phyloP scores from a whole-genome alignment of 2,888 invertebrate genomes.

The Pristionchus japonicus region DNA sequence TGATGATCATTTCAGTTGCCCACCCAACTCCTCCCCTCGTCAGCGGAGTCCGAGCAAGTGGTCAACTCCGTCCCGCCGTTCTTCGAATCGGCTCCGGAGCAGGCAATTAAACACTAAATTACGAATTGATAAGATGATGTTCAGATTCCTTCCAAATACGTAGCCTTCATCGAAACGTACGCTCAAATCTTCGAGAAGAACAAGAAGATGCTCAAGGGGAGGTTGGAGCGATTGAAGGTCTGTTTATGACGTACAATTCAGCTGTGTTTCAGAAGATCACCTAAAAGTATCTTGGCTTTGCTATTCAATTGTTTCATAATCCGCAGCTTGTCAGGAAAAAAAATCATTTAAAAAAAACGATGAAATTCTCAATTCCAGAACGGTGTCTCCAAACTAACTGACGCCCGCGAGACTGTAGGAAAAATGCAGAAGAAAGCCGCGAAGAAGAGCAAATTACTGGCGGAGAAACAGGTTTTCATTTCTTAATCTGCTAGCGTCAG shows the following conservation, averaged over 20 bases:
- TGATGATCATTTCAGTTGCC: slow-evolving; percentile 75
- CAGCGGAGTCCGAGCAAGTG: slow-evolving; percentile 53
- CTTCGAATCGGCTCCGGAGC: slow-evolving; percentile 18
- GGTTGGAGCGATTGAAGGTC: slow-evolving; percentile 82
- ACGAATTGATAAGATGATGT: not conserved
- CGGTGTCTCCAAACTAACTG: slow-evolving; percentile 90
- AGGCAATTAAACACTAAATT: not conserved
- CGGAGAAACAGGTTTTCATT: slow-evolving; percentile 88
- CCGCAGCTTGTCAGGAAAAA: no score
- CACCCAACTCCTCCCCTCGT: slow-evolving; percentile 68
- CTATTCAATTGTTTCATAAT: no score
- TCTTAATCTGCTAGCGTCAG: not conserved
- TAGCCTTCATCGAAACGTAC: slow-evolving; percentile 79
- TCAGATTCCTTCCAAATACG: slow-evolving; percentile 75
- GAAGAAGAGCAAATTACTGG: slow-evolving; percentile 84
- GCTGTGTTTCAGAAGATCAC: no score
- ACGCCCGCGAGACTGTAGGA: slow-evolving; percentile 89
- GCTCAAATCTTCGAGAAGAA: slow-evolving; percentile 81
- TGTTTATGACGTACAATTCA: no score
- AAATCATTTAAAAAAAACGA: not conserved
- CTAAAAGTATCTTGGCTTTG: no score
- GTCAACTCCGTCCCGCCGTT: slow-evolving; percentile 50
- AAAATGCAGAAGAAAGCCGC: slow-evolving; percentile 89
- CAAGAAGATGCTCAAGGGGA: slow-evolving; percentile 80
- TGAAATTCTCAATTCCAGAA: slow-evolving; percentile 80